A percentile compares a stretch with the other conserved stretches of the same genome.
Evolutionary conservation across 2,797 vertebrate species (phyloP).

Genomic region (Propithecus perrieri): DNA sequence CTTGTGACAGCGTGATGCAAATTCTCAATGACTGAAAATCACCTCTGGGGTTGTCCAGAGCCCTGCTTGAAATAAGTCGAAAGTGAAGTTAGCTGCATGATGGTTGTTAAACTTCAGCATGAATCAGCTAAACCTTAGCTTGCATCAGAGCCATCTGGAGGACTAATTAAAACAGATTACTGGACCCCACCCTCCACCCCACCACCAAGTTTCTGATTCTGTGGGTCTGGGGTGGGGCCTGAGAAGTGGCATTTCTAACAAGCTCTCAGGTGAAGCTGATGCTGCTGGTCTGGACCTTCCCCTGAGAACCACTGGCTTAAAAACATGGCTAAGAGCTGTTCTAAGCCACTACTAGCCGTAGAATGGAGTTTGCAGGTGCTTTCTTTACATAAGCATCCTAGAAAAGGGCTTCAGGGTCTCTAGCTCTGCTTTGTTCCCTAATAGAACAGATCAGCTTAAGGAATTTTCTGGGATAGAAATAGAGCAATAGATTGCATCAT

Average conservation of each 20-base stretch:
- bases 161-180: not conserved
- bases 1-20: not conserved
- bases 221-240: not conserved
- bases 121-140: not conserved
- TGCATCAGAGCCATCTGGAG: not conserved
- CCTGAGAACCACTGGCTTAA: not conserved
- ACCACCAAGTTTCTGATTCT: not conserved
- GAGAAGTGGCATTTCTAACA: not conserved
- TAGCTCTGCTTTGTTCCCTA: not conserved
- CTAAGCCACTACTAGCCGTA: not conserved
- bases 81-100: not conserved
- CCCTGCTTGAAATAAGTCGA: not conserved
- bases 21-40: not conserved
- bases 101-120: not conserved
- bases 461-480: not conserved
- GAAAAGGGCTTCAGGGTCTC: not conserved
- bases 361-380: not conserved
- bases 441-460: not conserved
- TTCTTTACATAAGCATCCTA: not conserved
- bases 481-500: not conserved
- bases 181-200: not conserved
- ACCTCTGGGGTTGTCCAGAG: not conserved
- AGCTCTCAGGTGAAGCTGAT: not conserved
- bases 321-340: not conserved
- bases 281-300: not conserved